Evolutionary conservation across 2,888 invertebrate species (phyloP).

Genomic region (Aspidiotus destructor): DNA sequence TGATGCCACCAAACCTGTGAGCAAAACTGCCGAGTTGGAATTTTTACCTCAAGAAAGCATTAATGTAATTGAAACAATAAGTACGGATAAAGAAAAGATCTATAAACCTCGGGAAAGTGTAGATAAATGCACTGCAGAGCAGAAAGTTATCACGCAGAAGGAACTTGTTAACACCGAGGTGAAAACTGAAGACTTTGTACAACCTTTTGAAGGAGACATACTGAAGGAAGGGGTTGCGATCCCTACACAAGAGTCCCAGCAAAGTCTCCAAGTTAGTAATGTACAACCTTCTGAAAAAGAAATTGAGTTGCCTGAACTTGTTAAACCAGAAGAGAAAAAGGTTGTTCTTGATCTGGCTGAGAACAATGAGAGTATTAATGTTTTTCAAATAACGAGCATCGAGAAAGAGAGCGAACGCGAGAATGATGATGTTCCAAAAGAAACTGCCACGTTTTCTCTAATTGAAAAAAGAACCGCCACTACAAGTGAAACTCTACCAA

Average conservation of each 20-base stretch:
- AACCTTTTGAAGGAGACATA: slow-evolving; percentile 41
- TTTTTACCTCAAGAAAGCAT: slow-evolving; percentile 45
- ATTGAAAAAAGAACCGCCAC: slow-evolving; percentile 38
- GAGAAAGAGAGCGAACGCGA: slow-evolving; percentile 44
- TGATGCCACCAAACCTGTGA: slow-evolving; percentile 42
- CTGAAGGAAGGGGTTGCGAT: slow-evolving; percentile 3
- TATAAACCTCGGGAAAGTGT: slow-evolving; percentile 36
- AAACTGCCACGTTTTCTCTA: slow-evolving; percentile 26
- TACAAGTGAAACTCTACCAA: slow-evolving; percentile 39
- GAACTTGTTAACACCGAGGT: slow-evolving; percentile 47
- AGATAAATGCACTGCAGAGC: slow-evolving; percentile 40
- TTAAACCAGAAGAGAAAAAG: slow-evolving; percentile 49
- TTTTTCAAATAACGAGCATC: slow-evolving; percentile 44
- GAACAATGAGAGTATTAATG: slow-evolving; percentile 40
- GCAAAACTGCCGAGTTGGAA: slow-evolving; percentile 44
- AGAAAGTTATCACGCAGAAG: slow-evolving; percentile 45
- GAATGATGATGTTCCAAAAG: background rate
- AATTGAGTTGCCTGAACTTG: slow-evolving; percentile 43
- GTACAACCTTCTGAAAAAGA: slow-evolving; percentile 47
- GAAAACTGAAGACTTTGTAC: slow-evolving; percentile 44
- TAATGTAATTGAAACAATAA: slow-evolving; percentile 45
- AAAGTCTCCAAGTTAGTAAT: slow-evolving; percentile 38
- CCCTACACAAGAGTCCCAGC: slow-evolving; percentile 27
- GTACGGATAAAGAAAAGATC: slow-evolving; percentile 46
- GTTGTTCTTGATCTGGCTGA: slow-evolving; percentile 39